Conservation (phyloP, 1,140 invertebrate species). For the Maconellicoccus hirsutus region DNA sequence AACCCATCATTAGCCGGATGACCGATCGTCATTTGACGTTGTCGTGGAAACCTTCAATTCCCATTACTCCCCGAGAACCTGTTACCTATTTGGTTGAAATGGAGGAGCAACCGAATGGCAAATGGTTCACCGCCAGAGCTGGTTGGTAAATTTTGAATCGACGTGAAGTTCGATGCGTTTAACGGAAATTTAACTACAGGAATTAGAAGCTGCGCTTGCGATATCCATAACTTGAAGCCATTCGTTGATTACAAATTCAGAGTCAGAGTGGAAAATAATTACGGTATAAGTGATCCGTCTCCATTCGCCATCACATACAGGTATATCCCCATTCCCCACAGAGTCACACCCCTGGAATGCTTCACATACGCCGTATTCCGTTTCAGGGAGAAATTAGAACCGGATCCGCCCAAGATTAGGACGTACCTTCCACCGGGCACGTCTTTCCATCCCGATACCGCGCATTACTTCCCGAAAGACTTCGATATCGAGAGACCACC, state of each 20-base stretch:
- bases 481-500: constrained; percentile 78
- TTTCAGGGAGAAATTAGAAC: constrained; percentile 57
- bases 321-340: background rate
- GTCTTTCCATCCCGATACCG: constrained; percentile 72
- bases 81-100: constrained; percentile 92
- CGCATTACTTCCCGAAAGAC: constrained; percentile 80
- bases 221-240: constrained; percentile 69
- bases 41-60: constrained; percentile 83
- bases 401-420: constrained; percentile 62
- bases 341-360: background rate
- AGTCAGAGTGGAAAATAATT: constrained; percentile 88
- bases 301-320: constrained; percentile 63
- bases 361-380: constrained; percentile 25
- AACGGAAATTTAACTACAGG: constrained; percentile 38
- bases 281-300: constrained; percentile 91
- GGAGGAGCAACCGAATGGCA: constrained; percentile 73
- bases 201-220: constrained; percentile 69
- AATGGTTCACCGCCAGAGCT: constrained; percentile 71
- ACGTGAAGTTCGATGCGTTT: background rate
- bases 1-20: constrained; percentile 79
- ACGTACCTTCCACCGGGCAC: constrained; percentile 68
- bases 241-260: constrained; percentile 85
- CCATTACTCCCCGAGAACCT: constrained; percentile 60
- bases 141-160: constrained; percentile 34
- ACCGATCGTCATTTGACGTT: constrained; percentile 70